Evolutionary conservation across 2,113 vertebrate genomes (phyloP), one percentile per base, ranked within the genome.

Genomic region (Saccopteryx leptura): DNA sequence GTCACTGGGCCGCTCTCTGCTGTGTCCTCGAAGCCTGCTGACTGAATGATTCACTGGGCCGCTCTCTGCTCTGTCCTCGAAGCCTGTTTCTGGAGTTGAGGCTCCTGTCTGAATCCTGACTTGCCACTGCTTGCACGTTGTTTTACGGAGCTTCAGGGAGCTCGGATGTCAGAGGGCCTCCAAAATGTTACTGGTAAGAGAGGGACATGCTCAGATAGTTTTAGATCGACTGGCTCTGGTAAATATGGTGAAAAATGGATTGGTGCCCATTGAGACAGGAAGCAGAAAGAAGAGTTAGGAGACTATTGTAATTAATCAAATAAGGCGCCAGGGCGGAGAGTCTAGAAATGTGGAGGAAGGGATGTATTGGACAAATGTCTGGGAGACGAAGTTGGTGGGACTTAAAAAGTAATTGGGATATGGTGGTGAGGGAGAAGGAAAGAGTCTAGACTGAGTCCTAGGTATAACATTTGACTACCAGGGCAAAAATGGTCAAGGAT

Each of bases 71-170:
- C 5, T 48, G 9, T 4, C 48, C 66, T 31, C 9, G 50, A 10
- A 84, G 9, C 6, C 58, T 81, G 17, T 39, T 92, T 60, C 61
- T 56, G 17, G 9, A n/a, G 17, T 31, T 52, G 28, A 75, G 33
- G 21, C 66, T 80, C 26, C 46, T 85, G 12, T 86, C 21, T 87
- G 26, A 31, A 72, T 76, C 71, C 56, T 79, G 46, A 54, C 24
- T 79, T 33, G 12, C 46, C 65, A 48, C 2, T 65, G 31, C 46
- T 92, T 18, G 69, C 21, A 90, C 0, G 11, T 92, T 13, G 14
- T 31, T 82, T 88, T 79, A 52, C 4, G 82, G 48, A 88, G 74
- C 54, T 88, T 88, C 58, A 24, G 61, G 66, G 82, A 94, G 26
- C 46, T 78, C n/a, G 74, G 74, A 28, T 21, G 2, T 63, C 48